Conservation (phyloP, 2,888 invertebrate genomes). For the Chaitophorus viminalis region DNA sequence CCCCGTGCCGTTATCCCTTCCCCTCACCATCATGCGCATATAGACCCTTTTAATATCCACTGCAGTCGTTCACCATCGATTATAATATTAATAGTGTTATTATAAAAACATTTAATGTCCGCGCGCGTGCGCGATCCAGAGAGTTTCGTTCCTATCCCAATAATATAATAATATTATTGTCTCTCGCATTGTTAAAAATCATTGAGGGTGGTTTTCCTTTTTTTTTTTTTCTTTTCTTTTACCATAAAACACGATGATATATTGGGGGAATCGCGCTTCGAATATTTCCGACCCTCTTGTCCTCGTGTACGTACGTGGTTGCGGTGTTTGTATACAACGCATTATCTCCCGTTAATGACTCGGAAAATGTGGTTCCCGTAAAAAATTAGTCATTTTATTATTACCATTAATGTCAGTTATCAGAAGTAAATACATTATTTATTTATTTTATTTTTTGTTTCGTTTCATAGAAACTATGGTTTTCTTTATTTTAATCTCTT, state of each 20-base stretch:
- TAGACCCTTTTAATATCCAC: not conserved
- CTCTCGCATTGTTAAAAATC: not conserved
- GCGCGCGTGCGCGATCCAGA: not conserved
- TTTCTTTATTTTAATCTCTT: too few relatives aligned
- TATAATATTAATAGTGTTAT: not conserved
- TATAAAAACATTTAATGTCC: too few relatives aligned
- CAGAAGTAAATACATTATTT: too few relatives aligned
- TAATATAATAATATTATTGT: too few relatives aligned
- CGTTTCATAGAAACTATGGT: not conserved
- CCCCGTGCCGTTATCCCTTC: not conserved
- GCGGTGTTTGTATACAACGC: too few relatives aligned
- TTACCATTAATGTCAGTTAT: conserved; percentile 18
- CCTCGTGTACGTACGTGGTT: too few relatives aligned
- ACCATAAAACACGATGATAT: not conserved
- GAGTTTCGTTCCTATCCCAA: not conserved
- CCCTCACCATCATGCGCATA: not conserved
- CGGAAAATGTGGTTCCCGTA: conserved; percentile 11
- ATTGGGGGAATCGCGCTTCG: too few relatives aligned
- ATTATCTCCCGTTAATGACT: conserved; percentile 3
- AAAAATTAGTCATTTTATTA: conserved; percentile 4
- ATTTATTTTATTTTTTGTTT: not conserved
- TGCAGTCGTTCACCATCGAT: not conserved
- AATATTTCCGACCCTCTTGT: not conserved
- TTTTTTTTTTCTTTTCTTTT: not conserved
- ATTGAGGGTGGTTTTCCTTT: not conserved